phyloP scores from a whole-genome alignment of 2,113 vertebrate species.

The Podocnemis expansa region DNA sequence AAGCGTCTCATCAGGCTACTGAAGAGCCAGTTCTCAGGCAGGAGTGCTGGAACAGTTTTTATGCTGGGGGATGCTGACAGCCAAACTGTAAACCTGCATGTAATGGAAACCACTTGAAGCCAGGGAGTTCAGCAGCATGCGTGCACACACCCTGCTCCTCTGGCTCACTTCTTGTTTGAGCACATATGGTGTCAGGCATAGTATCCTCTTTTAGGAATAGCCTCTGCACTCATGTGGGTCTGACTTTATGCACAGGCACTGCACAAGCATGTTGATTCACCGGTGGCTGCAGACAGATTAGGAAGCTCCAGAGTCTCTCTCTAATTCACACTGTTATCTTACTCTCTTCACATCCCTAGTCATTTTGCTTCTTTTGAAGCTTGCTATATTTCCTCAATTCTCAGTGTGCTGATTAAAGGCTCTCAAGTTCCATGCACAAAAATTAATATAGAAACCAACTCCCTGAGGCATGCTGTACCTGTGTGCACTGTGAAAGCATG shows the following conservation, averaged over 20 bases:
- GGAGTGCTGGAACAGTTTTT: too few species aligned
- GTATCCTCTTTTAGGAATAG: background rate
- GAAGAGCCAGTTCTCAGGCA: background rate
- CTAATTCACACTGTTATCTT: background rate
- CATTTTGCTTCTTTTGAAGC: background rate
- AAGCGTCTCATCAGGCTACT: background rate
- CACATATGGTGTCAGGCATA: background rate
- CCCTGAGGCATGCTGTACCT: background rate
- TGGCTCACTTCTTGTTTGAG: too few species aligned
- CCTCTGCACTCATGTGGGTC: background rate
- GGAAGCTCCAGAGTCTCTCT: background rate
- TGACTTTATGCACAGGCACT: background rate
- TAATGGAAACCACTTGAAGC: too few species aligned
- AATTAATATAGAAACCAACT: background rate
- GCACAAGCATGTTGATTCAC: background rate
- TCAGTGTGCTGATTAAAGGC: background rate
- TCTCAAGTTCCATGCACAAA: background rate
- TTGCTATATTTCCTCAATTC: background rate
- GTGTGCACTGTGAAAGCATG: background rate
- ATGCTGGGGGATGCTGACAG: too few species aligned
- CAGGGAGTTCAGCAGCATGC: too few species aligned
- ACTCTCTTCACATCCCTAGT: background rate
- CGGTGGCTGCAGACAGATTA: background rate
- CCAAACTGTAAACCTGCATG: too few species aligned
- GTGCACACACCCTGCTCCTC: too few species aligned